Conservation (phyloP, 2,888 invertebrate species). For the Aphidoletes aphidimyza region DNA sequence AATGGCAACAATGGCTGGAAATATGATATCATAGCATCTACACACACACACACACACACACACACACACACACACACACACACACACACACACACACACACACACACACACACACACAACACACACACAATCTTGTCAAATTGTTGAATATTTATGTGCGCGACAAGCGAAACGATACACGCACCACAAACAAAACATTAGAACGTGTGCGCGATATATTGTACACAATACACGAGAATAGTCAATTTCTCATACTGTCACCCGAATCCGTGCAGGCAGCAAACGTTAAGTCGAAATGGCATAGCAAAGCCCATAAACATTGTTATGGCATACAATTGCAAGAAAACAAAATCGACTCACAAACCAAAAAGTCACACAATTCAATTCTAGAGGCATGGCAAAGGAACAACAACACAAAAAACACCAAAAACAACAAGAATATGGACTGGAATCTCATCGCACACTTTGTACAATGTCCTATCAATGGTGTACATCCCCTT, state of each 20-base stretch:
- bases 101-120: too few relatives aligned
- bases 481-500: conserved; percentile 52
- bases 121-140: too few relatives aligned
- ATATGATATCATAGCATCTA: conserved; percentile 40
- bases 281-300: neutral
- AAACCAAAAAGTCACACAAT: too few relatives aligned
- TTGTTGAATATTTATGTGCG: conserved; percentile 53
- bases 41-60: too few relatives aligned
- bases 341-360: too few relatives aligned
- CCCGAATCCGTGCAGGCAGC: neutral
- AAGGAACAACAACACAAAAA: too few relatives aligned
- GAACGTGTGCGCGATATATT: neutral
- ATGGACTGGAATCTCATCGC: too few relatives aligned
- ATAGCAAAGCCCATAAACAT: neutral
- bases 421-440: too few relatives aligned
- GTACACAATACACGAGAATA: neutral
- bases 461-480: neutral
- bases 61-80: too few relatives aligned
- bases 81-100: too few relatives aligned
- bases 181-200: conserved; percentile 43
- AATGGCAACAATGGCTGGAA: neutral
- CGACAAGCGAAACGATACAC: conserved; percentile 54
- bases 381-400: too few relatives aligned
- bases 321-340: neutral
- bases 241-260: conserved; percentile 43